These are phyloP conservation scores for Troides aeacus DNA, from an alignment of 2,888 invertebrate species.

Conservation along the genomic window DNA sequence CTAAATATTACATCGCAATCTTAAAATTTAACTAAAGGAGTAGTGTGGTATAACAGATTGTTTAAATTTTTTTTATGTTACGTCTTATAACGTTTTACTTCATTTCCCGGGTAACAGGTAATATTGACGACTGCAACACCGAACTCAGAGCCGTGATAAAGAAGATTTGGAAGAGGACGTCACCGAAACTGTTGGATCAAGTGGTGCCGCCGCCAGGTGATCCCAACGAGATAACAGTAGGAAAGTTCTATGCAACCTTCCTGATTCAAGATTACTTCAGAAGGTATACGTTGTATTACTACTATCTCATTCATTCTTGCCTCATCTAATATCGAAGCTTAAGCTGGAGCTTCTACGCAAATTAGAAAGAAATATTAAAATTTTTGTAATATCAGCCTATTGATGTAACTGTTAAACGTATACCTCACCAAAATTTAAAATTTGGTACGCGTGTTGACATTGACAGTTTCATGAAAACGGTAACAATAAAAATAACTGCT, in stretches of 20 bases:
- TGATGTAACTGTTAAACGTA: too few relatives aligned
- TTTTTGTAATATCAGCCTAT: too few relatives aligned
- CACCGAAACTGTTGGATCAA: slow-evolving; percentile 96
- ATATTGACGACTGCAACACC: slow-evolving; percentile 97
- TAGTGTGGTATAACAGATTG: too few relatives aligned
- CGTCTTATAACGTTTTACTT: not conserved
- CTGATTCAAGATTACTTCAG: slow-evolving; percentile 99
- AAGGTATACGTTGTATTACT: slow-evolving; percentile 66
- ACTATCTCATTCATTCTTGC: not conserved
- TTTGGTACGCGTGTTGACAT: too few relatives aligned
- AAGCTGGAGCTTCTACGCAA: too few relatives aligned
- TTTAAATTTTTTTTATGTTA: not conserved
- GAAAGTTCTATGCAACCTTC: slow-evolving; percentile 99
- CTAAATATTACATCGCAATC: too few relatives aligned
- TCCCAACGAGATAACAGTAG: slow-evolving; percentile 99
- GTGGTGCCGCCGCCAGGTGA: slow-evolving; percentile 99
- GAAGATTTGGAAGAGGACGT: slow-evolving; percentile 99
- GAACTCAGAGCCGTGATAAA: slow-evolving; percentile 96
- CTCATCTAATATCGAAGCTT: too few relatives aligned
- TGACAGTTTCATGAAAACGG: too few relatives aligned
- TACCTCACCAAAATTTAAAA: too few relatives aligned
- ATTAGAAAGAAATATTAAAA: too few relatives aligned
- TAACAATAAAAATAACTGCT: too few relatives aligned
- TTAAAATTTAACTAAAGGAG: too few relatives aligned
- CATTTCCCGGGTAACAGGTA: slow-evolving; percentile 74